Base-by-base conservation (phyloP, 2,113 vertebrate species). In the Halcyon malimbica region DNA sequence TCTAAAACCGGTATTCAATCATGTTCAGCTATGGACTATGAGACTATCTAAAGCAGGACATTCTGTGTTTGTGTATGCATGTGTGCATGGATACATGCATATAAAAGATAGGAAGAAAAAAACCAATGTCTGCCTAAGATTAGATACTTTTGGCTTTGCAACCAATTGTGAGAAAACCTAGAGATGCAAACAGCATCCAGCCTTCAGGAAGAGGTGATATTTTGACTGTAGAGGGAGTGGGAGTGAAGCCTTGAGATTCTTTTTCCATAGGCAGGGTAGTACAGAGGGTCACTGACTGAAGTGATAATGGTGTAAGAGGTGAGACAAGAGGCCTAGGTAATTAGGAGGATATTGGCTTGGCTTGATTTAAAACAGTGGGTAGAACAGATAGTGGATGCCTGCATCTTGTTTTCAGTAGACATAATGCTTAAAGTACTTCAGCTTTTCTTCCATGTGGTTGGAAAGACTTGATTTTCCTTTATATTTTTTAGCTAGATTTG, bases 21-120 rank as follows among this genome's bases (percentile, higher is more conserved):
- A 7, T 29, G 21, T 59, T 68, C 31, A 84, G 21, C 42, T 42
- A 17, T 6, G 29, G 64, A 33, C 77, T 81, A 10, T 21, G 39
- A 59, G 74, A 33, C 56, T 75, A 16, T 46, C 65, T 83, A 65
- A 94, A 95, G 2, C 13, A 50, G 83, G 29, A 44, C 15, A 23
- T 9, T 6, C 26, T 54, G 11, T 10, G 20, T 46, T 39, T 68
- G 7, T 73, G 15, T 59, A 17, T 10, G 23, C n/a, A 21, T 0
- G 0, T 50, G 25, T 59, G 25, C 1, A 2, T 44, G 26, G 77
- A 39, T 39, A 39, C 1, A 7, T 6, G 21, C 18, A 20, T 3
- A 7, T 21, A 60, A 90, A 73, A 3, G 15, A 41, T 5, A 44
- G 33, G 5, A 31, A 71, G 14, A 9, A 35, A 79, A 79, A 17